These are phyloP conservation scores for Sebastes diploproa DNA, from an alignment of 2,797 vertebrate genomes.

Conservation along the genomic window DNA sequence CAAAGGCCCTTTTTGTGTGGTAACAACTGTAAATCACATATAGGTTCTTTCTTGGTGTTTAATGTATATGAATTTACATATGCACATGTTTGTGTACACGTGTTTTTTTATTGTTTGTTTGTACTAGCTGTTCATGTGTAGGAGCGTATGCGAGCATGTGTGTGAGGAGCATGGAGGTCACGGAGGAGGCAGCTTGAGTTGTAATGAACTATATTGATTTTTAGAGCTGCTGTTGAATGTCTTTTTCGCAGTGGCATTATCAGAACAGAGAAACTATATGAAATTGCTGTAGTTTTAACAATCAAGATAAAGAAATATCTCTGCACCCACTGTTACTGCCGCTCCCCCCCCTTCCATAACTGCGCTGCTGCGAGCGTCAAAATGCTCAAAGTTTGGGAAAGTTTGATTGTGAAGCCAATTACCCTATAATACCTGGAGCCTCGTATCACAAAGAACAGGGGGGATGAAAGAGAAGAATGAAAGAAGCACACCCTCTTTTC, in stretches of 20 bases:
- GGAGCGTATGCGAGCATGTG: constrained; percentile 31
- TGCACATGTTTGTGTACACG: constrained; percentile 8
- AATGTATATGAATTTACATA: constrained; percentile 26
- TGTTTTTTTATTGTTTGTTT: constrained; percentile 22
- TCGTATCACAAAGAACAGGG: constrained; percentile 74
- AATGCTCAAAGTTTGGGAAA: constrained; percentile 81
- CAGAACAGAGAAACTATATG: constrained; percentile 82
- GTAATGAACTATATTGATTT: constrained; percentile 89
- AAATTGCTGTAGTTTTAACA: constrained; percentile 86
- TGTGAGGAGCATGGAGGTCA: constrained; percentile 72
- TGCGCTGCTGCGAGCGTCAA: constrained; percentile 54
- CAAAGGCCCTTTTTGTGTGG: constrained; percentile 43
- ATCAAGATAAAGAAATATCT: constrained; percentile 85
- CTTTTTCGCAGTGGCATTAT: constrained; percentile 81
- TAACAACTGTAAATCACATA: constrained; percentile 27
- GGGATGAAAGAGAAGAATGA: constrained; percentile 73
- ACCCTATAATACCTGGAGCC: constrained; percentile 77
- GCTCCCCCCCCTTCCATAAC: constrained; percentile 45
- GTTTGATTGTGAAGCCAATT: constrained; percentile 83
- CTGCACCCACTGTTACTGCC: constrained; percentile 70
- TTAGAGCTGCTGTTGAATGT: constrained; percentile 83
- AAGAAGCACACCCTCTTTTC: constrained; percentile 70
- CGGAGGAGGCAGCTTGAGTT: constrained; percentile 77
- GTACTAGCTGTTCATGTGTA: constrained; percentile 27
- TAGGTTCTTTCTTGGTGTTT: constrained; percentile 12